Evolutionary conservation across 2,113 vertebrate genomes (phyloP).

Genomic region (Numida meleagris): DNA sequence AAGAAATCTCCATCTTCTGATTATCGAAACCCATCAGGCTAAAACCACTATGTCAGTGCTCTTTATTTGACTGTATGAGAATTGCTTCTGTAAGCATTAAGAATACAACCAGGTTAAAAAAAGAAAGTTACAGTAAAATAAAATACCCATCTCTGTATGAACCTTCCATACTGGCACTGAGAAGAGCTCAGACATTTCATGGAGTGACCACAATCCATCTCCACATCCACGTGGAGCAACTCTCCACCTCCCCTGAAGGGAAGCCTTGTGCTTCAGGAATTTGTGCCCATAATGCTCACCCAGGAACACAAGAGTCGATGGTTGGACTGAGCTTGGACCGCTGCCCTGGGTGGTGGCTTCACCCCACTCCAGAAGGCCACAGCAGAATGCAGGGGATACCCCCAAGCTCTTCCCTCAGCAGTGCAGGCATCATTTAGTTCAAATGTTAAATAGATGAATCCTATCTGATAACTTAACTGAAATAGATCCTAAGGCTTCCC

Average conservation of each 20-base stretch:
- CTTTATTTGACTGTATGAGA: neutral
- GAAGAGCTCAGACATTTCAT: neutral
- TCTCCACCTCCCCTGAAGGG: neutral
- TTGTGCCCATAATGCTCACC: neutral
- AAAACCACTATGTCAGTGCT: neutral
- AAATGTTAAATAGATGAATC: neutral
- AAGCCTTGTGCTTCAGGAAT: neutral
- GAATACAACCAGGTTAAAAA: neutral
- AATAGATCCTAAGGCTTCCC: constrained; percentile 1
- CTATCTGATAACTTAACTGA: neutral
- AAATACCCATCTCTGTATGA: fast-evolving
- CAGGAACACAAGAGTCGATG: neutral
- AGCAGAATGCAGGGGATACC: neutral
- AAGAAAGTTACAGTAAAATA: neutral
- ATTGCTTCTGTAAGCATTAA: neutral
- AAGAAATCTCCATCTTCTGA: neutral
- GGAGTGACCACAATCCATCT: neutral
- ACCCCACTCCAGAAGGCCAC: neutral
- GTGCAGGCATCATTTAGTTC: neutral
- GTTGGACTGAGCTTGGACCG: neutral
- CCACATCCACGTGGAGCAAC: neutral
- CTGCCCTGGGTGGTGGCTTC: neutral
- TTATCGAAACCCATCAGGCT: fast-evolving
- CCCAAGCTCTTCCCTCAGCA: neutral
- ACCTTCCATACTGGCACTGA: fast-evolving